These are phyloP conservation scores for Dipodomys merriami DNA, from an alignment of 2,113 vertebrate genomes.

Conservation along the genomic window DNA sequence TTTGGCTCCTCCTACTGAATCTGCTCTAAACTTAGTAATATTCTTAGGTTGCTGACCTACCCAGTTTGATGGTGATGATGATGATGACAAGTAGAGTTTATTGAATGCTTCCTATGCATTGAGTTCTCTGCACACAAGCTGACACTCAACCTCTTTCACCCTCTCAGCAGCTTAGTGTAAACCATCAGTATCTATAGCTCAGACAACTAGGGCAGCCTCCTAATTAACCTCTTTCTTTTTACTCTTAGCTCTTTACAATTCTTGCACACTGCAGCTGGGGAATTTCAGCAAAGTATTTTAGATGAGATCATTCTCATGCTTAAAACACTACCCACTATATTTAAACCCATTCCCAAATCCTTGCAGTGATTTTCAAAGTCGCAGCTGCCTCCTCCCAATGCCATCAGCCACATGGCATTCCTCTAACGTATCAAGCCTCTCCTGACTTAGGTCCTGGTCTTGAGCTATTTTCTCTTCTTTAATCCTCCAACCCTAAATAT, in stretches of 20 bases:
- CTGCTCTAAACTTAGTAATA: conserved; percentile 33
- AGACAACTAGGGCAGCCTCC: not conserved
- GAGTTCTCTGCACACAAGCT: not conserved
- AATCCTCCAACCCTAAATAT: conserved; percentile 15
- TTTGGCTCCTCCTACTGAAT: not conserved
- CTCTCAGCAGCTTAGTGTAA: not conserved
- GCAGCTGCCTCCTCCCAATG: not conserved
- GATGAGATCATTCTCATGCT: not conserved
- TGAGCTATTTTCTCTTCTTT: not conserved
- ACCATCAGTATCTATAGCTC: not conserved
- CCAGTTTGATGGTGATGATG: not conserved
- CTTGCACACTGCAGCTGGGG: not conserved
- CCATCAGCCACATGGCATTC: not conserved
- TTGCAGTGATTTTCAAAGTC: not conserved
- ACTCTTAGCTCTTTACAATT: not conserved
- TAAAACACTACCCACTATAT: not conserved
- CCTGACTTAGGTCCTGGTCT: not conserved
- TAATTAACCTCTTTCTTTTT: not conserved
- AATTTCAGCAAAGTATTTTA: conserved; percentile 25
- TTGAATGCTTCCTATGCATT: not conserved
- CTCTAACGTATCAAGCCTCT: not conserved
- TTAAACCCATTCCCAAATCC: conserved; percentile 1
- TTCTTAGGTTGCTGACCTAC: not conserved
- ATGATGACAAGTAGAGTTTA: not conserved
- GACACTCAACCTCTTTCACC: not conserved